Evolutionary conservation across 1,140 invertebrate genomes (phyloP).

Genomic region (Neodiprion fabricii): DNA sequence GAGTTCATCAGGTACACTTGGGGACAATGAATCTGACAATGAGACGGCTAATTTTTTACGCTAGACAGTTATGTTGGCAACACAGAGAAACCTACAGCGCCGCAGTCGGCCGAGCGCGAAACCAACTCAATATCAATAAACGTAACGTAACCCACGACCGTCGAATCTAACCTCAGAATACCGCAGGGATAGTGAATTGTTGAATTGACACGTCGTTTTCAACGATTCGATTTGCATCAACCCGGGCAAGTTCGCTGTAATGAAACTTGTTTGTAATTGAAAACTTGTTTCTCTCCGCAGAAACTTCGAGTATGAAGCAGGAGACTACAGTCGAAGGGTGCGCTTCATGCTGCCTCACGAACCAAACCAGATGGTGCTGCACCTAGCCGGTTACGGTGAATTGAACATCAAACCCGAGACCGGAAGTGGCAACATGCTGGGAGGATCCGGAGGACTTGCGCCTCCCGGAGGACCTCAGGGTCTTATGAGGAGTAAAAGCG

Average conservation of each 20-base stretch:
- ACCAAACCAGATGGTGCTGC: constrained; percentile 86
- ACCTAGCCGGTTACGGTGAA: constrained; percentile 86
- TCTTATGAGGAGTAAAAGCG: constrained; percentile 91
- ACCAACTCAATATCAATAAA: no score
- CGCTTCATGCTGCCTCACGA: constrained; percentile 87
- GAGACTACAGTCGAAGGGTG: constrained; percentile 85
- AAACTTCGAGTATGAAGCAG: constrained; percentile 91
- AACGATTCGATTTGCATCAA: no score
- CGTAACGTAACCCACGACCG: no score
- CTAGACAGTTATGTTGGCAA: no score
- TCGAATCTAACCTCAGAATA: no score
- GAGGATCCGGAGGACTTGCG: constrained; percentile 64
- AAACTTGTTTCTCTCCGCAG: constrained; percentile 49
- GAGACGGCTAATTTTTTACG: no score
- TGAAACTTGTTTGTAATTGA: background rate
- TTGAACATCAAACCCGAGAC: constrained; percentile 75
- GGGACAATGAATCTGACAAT: no score
- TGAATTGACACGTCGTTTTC: no score
- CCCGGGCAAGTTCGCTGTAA: background rate
- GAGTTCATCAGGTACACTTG: constrained; percentile 76
- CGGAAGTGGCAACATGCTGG: constrained; percentile 50
- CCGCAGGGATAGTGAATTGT: background rate
- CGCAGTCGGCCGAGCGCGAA: no score
- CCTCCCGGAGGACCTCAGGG: constrained; percentile 71
- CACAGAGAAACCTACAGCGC: no score